Conservation (phyloP, 2,113 vertebrate genomes). For the Amphilophus citrinellus region DNA sequence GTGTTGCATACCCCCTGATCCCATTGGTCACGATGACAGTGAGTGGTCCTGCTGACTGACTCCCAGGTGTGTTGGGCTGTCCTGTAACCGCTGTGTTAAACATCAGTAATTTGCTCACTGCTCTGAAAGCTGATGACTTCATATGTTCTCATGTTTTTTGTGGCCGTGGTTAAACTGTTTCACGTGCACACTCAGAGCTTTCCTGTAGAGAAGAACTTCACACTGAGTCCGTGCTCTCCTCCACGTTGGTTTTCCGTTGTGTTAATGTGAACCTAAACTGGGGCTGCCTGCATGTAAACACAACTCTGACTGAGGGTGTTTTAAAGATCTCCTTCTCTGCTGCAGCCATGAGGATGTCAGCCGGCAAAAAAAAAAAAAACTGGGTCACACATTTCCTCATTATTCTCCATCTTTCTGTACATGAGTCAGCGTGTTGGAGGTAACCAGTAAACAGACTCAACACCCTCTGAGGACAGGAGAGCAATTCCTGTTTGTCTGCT, state of each 20-base stretch:
- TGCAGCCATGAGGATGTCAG: constrained; percentile 30
- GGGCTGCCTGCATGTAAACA: background rate
- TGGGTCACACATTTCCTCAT: constrained; percentile 12
- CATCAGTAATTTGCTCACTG: no score
- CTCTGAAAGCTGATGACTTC: background rate
- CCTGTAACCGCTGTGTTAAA: no score
- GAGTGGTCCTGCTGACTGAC: no score
- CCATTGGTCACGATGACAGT: no score
- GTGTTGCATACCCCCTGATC: no score
- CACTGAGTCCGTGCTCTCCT: no score
- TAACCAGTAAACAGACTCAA: constrained; percentile 40
- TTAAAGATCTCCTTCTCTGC: background rate
- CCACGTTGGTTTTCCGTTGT: no score
- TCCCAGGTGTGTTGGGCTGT: no score
- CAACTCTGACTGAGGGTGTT: background rate
- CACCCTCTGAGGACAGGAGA: background rate
- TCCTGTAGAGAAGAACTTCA: background rate
- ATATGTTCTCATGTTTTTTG: background rate
- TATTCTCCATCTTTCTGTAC: constrained; percentile 11
- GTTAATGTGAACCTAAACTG: background rate
- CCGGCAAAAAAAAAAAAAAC: background rate
- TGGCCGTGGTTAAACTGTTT: background rate
- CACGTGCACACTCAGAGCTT: background rate
- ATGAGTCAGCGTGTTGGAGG: constrained; percentile 2
- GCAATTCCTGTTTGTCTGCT: constrained; percentile 47